Conservation (phyloP, 2,113 vertebrate species). For the Oncorhynchus tshawytscha region DNA sequence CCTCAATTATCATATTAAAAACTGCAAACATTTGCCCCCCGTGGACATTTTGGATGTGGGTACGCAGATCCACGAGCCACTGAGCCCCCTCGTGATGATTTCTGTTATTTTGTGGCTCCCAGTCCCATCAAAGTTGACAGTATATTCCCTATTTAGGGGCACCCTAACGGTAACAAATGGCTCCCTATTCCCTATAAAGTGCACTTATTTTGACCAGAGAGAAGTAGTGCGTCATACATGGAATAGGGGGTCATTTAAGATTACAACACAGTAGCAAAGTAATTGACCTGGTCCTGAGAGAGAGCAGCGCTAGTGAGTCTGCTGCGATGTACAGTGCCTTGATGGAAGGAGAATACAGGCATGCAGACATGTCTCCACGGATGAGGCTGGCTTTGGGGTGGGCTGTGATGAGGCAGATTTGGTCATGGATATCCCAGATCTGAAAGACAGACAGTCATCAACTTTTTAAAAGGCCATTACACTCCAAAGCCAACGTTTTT, state of each 20-base stretch:
- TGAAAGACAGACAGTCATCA: slow-evolving; percentile 30
- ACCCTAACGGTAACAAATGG: not conserved
- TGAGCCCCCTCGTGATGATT: too few relatives aligned
- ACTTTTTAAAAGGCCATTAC: too few relatives aligned
- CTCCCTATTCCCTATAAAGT: not conserved
- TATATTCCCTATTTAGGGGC: too few relatives aligned
- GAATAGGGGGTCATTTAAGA: not conserved
- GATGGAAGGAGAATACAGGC: slow-evolving; percentile 55
- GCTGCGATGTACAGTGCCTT: slow-evolving; percentile 67
- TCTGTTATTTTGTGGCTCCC: too few relatives aligned
- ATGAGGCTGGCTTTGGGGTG: slow-evolving; percentile 66
- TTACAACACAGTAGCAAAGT: slow-evolving; percentile 4
- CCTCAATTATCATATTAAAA: too few relatives aligned
- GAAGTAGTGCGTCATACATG: not conserved
- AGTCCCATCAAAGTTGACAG: too few relatives aligned
- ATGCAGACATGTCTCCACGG: slow-evolving; percentile 63
- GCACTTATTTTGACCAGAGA: not conserved
- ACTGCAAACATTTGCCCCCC: too few relatives aligned
- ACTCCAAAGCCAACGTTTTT: too few relatives aligned
- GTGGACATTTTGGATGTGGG: too few relatives aligned
- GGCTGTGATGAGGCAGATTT: slow-evolving; percentile 70
- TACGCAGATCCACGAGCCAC: too few relatives aligned
- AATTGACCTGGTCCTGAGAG: slow-evolving; percentile 68
- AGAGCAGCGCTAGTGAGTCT: slow-evolving; percentile 60
- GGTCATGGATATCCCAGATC: slow-evolving; percentile 78